These are phyloP conservation scores for Euclidia mi DNA, from an alignment of 2,888 invertebrate species.

Conservation along the genomic window DNA sequence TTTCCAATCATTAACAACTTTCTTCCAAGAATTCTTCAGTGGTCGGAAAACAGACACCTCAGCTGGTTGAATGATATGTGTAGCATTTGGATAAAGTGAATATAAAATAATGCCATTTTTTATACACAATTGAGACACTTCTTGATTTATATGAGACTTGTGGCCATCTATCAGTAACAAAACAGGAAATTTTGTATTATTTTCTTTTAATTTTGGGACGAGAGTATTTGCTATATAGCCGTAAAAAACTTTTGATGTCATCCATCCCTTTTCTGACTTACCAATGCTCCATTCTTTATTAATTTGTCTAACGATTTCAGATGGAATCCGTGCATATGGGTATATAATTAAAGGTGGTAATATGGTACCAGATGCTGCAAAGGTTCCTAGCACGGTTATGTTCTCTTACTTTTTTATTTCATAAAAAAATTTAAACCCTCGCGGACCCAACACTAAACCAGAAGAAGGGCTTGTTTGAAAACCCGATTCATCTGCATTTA, in stretches of 20 bases:
- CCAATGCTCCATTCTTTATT: conserved; percentile 22
- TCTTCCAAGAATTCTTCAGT: conserved; percentile 30
- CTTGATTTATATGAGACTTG: conserved; percentile 31
- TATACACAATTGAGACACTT: conserved; percentile 27
- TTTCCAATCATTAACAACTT: conserved; percentile 24
- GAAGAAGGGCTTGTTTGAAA: no score
- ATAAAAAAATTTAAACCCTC: no score
- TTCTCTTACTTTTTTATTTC: no score
- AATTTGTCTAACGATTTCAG: no score
- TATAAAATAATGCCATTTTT: conserved; percentile 35
- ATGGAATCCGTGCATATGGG: conserved; percentile 28
- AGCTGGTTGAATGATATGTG: conserved; percentile 37
- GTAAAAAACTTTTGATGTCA: conserved; percentile 32
- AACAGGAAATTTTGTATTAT: conserved; percentile 27
- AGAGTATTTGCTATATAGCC: conserved; percentile 28
- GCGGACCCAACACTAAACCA: no score
- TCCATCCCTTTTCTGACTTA: conserved; percentile 36
- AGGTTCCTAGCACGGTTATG: conserved; percentile 24
- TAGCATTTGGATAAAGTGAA: conserved; percentile 35
- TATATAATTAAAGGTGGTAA: conserved; percentile 23
- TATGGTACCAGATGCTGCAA: conserved; percentile 15
- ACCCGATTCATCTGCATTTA: no score
- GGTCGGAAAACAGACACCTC: conserved; percentile 40
- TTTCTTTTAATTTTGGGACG: conserved; percentile 15
- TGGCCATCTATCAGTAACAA: conserved; percentile 41